Conservation (phyloP, 2,888 invertebrate genomes). For the Noctua fimbriata region DNA sequence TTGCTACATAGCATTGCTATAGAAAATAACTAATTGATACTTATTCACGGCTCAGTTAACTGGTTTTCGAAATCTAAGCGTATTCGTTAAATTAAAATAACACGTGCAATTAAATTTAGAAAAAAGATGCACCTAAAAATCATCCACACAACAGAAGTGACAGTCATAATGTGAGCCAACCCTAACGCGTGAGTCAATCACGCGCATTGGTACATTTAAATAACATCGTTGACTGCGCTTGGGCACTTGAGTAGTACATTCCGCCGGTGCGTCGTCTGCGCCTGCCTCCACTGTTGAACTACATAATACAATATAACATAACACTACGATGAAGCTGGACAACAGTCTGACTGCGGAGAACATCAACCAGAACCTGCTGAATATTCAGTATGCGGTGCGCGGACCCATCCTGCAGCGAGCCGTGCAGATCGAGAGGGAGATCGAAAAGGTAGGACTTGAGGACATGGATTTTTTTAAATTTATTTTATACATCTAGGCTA, state of each 20-base stretch:
- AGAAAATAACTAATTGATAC: not conserved
- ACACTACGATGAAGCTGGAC: conserved; percentile 73
- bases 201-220: conserved; percentile 44
- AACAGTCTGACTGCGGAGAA: conserved; percentile 83
- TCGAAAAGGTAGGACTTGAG: conserved; percentile 85
- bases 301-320: not conserved
- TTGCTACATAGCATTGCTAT: not conserved
- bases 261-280: conserved; percentile 10
- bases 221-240: conserved; percentile 12
- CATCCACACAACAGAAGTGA: not conserved
- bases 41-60: not conserved
- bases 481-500: not conserved
- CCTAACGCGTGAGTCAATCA: not conserved
- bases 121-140: not conserved
- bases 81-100: not conserved
- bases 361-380: conserved; percentile 93
- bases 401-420: conserved; percentile 94
- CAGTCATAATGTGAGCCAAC: conserved; percentile 22
- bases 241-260: conserved; percentile 27
- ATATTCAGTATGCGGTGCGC: conserved; percentile 95
- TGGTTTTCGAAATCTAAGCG: not conserved
- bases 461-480: not conserved
- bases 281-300: not conserved
- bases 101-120: not conserved
- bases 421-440: conserved; percentile 93